These are phyloP conservation scores for Oncorhynchus tshawytscha DNA, from an alignment of 2,113 vertebrate species.

Conservation along the genomic window DNA sequence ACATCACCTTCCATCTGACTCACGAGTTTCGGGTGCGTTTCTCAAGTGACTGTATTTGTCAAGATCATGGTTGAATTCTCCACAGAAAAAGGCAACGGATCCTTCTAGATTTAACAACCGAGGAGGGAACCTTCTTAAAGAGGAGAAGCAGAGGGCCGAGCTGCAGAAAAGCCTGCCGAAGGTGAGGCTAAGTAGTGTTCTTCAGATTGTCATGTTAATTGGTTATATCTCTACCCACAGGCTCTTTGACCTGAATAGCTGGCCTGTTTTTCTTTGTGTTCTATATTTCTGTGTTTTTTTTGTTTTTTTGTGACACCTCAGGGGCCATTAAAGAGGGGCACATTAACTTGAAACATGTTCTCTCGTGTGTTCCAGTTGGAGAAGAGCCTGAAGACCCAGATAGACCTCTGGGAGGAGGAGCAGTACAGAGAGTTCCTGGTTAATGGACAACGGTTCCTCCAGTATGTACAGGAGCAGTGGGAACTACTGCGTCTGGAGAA, in stretches of 20 bases:
- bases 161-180: conserved; percentile 60
- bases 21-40: background rate
- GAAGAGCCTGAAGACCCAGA: conserved; percentile 79
- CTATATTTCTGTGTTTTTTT: no score
- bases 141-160: conserved; percentile 89
- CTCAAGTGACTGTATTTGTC: background rate
- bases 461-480: conserved; percentile 86
- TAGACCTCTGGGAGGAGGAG: conserved; percentile 84
- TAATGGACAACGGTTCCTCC: conserved; percentile 83
- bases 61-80: background rate
- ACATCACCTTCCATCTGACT: no score
- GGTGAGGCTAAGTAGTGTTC: conserved; percentile 62
- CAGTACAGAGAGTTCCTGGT: conserved; percentile 76
- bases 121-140: conserved; percentile 90
- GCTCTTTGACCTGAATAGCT: no score
- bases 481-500: conserved; percentile 79
- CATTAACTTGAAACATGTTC: no score
- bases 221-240: no score
- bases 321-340: no score
- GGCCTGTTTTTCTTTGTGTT: no score
- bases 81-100: conserved; percentile 81
- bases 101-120: conserved; percentile 87
- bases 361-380: conserved; percentile 77
- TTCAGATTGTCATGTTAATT: no score
- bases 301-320: no score